Evolutionary conservation across 2,113 vertebrate genomes (phyloP).

Genomic region (Tonatia bakeri): DNA sequence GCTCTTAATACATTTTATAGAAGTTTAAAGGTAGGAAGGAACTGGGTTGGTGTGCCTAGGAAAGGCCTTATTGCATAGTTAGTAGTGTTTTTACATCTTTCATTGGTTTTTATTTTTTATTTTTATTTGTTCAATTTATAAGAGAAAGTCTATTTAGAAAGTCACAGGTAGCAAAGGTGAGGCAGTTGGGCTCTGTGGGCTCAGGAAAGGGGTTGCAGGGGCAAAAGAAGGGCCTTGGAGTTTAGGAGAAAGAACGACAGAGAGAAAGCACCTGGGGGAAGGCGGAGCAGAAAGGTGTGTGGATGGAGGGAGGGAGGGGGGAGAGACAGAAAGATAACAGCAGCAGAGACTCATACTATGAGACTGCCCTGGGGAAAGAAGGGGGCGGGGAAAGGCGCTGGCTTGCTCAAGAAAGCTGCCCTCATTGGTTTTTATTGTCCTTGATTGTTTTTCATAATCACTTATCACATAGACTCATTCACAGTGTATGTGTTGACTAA

Average conservation of each 20-base stretch:
- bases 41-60: not conserved
- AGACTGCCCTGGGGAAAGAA: not conserved
- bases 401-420: not conserved
- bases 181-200: not conserved
- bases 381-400: not conserved
- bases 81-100: not conserved
- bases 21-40: slow-evolving; percentile 4
- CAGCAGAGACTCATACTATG: not conserved
- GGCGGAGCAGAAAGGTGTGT: not conserved
- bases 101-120: not conserved
- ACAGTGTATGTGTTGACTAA: slow-evolving; percentile 24
- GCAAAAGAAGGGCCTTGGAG: not conserved
- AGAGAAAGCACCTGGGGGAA: not conserved
- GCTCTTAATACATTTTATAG: not conserved
- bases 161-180: not conserved
- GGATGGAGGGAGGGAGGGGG: too few species aligned
- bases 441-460: slow-evolving; percentile 31
- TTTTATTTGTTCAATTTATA: not conserved
- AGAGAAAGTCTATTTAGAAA: not conserved
- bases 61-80: slow-evolving; percentile 21
- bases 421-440: not conserved
- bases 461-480: not conserved
- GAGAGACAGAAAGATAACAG: not conserved
- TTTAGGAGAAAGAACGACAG: not conserved
- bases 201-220: not conserved